Conservation (phyloP, 2,888 invertebrate genomes). For the Hedya salicella region DNA sequence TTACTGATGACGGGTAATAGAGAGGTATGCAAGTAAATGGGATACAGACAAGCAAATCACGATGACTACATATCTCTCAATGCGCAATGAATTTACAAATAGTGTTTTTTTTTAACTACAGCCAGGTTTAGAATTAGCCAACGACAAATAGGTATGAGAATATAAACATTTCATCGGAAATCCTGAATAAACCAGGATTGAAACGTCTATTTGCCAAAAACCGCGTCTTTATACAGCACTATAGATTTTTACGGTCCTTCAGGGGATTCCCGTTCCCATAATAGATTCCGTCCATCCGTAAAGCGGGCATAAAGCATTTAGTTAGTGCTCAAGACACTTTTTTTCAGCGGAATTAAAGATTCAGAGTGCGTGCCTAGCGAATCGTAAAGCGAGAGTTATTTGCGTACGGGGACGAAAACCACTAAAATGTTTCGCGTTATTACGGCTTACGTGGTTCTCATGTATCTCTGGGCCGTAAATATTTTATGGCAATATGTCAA, state of each 20-base stretch:
- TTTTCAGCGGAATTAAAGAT: conserved; percentile 48
- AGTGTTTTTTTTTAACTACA: no score
- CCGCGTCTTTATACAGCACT: not conserved
- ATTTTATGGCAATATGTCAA: conserved; percentile 59
- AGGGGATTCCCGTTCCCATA: not conserved
- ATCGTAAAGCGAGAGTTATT: conserved; percentile 55
- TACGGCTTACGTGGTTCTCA: conserved; percentile 53
- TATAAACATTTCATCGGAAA: not conserved
- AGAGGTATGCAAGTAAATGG: no score
- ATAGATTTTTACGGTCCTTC: not conserved
- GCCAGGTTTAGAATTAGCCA: no score
- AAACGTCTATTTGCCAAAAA: not conserved
- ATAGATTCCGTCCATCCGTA: not conserved
- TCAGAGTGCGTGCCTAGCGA: conserved; percentile 47
- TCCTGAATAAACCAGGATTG: not conserved
- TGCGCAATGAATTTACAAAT: no score
- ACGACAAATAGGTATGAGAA: no score
- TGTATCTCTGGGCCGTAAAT: conserved; percentile 57
- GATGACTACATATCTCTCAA: no score
- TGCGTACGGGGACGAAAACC: conserved; percentile 53
- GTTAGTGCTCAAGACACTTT: conserved; percentile 32
- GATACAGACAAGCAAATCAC: no score
- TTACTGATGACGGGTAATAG: no score
- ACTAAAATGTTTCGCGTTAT: conserved; percentile 55
- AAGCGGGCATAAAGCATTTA: conserved; percentile 24